Conservation (phyloP, 2,113 vertebrate species). For the Carollia perspicillata region DNA sequence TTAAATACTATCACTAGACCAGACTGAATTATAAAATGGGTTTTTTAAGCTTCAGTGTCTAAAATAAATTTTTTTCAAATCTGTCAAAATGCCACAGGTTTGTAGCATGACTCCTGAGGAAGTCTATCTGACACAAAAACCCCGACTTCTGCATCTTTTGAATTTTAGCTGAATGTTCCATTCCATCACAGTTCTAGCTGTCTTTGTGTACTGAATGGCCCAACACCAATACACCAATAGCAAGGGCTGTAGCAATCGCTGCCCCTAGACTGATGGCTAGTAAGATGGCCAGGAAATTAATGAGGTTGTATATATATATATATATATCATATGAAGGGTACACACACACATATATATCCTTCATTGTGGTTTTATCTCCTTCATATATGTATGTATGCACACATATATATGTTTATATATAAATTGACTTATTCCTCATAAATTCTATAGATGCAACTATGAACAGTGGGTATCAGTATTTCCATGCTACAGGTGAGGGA, state of each 20-base stretch:
- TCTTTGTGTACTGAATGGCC: not conserved
- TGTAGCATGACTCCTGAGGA: conserved; percentile 6
- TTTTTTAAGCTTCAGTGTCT: conserved; percentile 10
- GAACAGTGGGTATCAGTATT: not conserved
- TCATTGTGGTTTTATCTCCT: no score
- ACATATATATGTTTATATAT: not conserved
- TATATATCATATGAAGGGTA: not conserved
- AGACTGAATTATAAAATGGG: not conserved
- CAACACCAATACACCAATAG: not conserved
- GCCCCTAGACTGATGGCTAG: not conserved
- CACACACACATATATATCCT: no score
- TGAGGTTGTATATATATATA: not conserved
- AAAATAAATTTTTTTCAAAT: conserved; percentile 46
- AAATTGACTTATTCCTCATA: not conserved
- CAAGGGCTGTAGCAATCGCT: not conserved
- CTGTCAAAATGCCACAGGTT: conserved; percentile 31
- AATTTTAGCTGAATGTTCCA: not conserved
- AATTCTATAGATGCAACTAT: not conserved
- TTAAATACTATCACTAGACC: conserved; percentile 10
- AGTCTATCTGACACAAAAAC: not conserved
- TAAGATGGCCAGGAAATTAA: not conserved
- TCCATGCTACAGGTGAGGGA: not conserved
- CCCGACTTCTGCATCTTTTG: not conserved
- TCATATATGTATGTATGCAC: no score
- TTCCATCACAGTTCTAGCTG: not conserved